A percentile compares a stretch with the other conserved stretches of the same genome.
phyloP scores from a whole-genome alignment of 2,888 invertebrate genomes.

The Tenthredo scrophulariae region DNA sequence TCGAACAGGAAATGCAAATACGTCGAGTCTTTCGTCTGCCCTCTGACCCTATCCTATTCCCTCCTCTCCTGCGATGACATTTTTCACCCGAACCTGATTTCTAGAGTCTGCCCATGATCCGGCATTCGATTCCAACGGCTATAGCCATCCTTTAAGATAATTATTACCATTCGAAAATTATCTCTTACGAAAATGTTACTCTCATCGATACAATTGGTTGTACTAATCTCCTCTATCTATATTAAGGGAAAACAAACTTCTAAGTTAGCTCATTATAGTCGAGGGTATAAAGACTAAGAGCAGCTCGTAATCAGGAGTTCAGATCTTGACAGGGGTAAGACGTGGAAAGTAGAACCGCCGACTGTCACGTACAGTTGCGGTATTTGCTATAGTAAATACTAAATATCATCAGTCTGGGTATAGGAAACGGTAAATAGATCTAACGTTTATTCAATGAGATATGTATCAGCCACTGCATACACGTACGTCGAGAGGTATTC shows the following conservation, averaged over 20 bases:
- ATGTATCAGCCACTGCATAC: background rate
- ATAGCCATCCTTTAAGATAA: background rate
- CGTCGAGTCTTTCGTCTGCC: slow-evolving; percentile 60
- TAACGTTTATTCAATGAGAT: background rate
- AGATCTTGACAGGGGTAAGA: background rate
- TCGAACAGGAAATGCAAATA: slow-evolving; percentile 73
- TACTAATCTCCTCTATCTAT: background rate
- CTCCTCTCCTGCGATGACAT: slow-evolving; percentile 31
- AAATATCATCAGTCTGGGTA: background rate
- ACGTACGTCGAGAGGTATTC: background rate
- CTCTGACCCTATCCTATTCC: slow-evolving; percentile 64
- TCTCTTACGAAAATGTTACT: background rate
- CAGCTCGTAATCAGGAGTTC: background rate
- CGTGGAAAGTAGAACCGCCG: background rate
- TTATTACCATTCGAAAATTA: background rate
- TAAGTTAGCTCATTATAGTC: background rate
- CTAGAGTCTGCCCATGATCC: background rate
- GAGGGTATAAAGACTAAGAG: background rate
- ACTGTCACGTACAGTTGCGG: background rate
- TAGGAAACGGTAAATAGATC: background rate
- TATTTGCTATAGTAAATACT: background rate
- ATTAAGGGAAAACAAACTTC: background rate
- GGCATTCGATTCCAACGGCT: slow-evolving; percentile 37
- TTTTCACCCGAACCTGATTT: slow-evolving; percentile 43
- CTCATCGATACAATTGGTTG: background rate